Conservation (phyloP, 2,888 invertebrate species). For the Troilus luridus region DNA sequence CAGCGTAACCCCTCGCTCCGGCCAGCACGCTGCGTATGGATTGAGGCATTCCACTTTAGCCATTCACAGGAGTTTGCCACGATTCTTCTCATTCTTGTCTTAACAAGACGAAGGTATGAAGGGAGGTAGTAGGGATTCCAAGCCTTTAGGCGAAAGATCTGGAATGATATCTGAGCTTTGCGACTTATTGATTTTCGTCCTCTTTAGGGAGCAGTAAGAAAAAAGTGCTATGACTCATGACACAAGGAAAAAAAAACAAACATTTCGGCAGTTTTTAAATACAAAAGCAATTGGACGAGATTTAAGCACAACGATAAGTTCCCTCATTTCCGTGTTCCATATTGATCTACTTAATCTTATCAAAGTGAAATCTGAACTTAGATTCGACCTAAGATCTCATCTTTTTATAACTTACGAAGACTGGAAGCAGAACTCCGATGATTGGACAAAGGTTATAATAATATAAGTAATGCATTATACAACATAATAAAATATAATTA, state of each 20-base stretch:
- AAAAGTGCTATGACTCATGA: neutral
- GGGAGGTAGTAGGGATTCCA: neutral
- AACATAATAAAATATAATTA: too few species aligned
- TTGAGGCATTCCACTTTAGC: neutral
- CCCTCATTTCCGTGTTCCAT: neutral
- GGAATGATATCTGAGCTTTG: neutral
- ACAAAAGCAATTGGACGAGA: neutral
- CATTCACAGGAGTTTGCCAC: neutral
- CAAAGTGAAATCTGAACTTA: neutral
- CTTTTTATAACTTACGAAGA: neutral
- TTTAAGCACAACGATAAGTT: neutral
- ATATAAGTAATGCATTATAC: too few species aligned
- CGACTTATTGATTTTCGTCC: neutral
- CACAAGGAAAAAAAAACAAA: neutral
- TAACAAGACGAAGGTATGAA: neutral
- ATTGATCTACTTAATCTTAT: neutral
- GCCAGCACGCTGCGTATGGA: constrained; percentile 6
- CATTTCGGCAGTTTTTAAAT: neutral
- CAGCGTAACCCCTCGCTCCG: constrained; percentile 5
- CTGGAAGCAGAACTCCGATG: neutral
- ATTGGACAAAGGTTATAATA: too few species aligned
- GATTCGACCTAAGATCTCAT: neutral
- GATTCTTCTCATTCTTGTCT: neutral
- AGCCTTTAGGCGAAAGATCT: neutral
- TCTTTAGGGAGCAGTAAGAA: neutral